phyloP scores from a whole-genome alignment of 1,140 invertebrate species.

The Orchesella cincta region DNA sequence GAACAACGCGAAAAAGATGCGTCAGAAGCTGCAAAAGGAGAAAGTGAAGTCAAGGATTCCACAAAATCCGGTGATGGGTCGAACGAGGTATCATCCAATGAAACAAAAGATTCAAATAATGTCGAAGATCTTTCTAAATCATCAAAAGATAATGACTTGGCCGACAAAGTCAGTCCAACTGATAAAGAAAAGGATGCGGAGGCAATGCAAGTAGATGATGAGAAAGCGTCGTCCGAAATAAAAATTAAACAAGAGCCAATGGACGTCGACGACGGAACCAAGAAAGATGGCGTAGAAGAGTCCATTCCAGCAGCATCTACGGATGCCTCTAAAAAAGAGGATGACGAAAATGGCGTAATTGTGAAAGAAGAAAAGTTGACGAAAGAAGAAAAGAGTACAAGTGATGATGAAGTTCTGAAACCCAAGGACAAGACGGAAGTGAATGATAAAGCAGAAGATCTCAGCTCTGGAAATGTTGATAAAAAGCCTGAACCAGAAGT shows the following conservation, averaged over 20 bases:
- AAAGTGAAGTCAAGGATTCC: conserved; percentile 28
- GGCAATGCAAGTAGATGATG: conserved; percentile 31
- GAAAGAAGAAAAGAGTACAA: conserved; percentile 43
- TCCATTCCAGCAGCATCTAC: neutral
- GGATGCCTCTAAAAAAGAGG: conserved; percentile 50
- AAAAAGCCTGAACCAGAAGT: neutral
- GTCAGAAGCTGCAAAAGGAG: conserved; percentile 37
- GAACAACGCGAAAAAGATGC: conserved; percentile 50
- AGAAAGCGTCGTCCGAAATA: conserved; percentile 17
- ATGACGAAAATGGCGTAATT: conserved; percentile 15
- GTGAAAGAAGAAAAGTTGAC: conserved; percentile 38
- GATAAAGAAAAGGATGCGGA: conserved; percentile 36
- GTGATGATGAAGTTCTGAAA: conserved; percentile 33
- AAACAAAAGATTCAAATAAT: conserved; percentile 42
- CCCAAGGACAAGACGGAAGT: conserved; percentile 37
- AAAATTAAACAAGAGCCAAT: neutral
- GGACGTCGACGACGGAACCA: conserved; percentile 29
- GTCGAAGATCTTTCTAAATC: no score
- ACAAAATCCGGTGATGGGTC: conserved; percentile 46
- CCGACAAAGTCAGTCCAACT: conserved; percentile 28
- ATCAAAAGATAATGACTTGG: conserved; percentile 40
- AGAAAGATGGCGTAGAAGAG: neutral
- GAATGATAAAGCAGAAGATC: conserved; percentile 32
- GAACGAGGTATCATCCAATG: conserved; percentile 40
- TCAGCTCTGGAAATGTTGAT: conserved; percentile 39